Evolutionary conservation across 2,888 invertebrate species (phyloP).

Genomic region (Andrena camellia): DNA sequence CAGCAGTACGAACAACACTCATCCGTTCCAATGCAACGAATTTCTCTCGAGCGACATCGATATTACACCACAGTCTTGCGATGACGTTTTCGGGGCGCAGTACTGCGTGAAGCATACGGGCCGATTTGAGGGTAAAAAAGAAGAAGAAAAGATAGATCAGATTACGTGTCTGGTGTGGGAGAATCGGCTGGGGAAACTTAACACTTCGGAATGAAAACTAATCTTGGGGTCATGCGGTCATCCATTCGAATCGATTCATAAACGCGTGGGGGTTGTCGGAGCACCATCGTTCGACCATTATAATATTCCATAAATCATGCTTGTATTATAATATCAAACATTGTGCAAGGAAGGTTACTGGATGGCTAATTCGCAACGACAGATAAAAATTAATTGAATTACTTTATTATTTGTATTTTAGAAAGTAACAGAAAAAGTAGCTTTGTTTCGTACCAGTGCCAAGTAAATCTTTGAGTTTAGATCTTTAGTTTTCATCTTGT

Average conservation of each 20-base stretch:
- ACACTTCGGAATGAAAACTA: slow-evolving; percentile 38
- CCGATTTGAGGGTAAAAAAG: slow-evolving; percentile 92
- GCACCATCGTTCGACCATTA: slow-evolving; percentile 33
- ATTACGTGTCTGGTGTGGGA: slow-evolving; percentile 27
- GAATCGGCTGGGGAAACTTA: slow-evolving; percentile 19
- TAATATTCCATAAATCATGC: slow-evolving; percentile 13
- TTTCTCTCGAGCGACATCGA: slow-evolving; percentile 89
- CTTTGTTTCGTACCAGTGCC: no score
- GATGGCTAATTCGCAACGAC: slow-evolving; percentile 13
- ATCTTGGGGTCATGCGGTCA: slow-evolving; percentile 19
- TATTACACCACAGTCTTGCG: slow-evolving; percentile 90
- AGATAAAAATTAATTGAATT: not conserved
- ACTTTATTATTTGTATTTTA: no score
- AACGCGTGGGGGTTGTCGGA: slow-evolving; percentile 11
- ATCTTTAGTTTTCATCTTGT: no score
- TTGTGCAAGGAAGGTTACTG: slow-evolving; percentile 7
- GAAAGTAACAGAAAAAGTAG: no score
- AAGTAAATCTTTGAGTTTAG: no score
- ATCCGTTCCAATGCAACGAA: slow-evolving; percentile 94
- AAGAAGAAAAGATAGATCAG: slow-evolving; percentile 35
- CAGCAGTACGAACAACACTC: slow-evolving; percentile 91
- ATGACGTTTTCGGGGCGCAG: slow-evolving; percentile 92
- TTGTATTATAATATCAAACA: not conserved
- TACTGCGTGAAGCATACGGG: slow-evolving; percentile 98
- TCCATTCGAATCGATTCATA: not conserved